Conservation (phyloP, 1,140 invertebrate species). For the Adelges cooleyi region DNA sequence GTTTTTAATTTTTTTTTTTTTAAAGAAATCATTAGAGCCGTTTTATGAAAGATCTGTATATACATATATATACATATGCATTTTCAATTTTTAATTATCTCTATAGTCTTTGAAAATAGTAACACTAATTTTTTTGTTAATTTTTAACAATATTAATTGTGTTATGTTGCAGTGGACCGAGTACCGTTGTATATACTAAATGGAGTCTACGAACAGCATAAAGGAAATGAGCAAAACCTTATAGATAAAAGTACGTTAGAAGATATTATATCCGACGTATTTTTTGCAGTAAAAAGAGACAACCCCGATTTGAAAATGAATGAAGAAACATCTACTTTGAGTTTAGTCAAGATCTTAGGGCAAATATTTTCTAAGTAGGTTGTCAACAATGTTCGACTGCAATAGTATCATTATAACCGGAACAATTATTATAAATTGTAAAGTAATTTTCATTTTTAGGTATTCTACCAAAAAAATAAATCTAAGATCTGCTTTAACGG, state of each 20-base stretch:
- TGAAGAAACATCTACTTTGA: background rate
- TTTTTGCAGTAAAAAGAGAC: constrained; percentile 5
- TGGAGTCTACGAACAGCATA: constrained; percentile 24
- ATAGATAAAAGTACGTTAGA: constrained; percentile 6
- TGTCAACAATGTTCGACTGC: too few species aligned
- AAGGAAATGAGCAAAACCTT: constrained; percentile 9
- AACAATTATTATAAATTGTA: too few species aligned
- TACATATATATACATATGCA: too few species aligned
- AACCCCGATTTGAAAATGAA: background rate
- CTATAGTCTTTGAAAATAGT: too few species aligned
- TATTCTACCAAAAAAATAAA: constrained; percentile 16
- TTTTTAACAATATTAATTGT: background rate
- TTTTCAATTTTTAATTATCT: too few species aligned
- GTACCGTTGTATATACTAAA: constrained; percentile 14
- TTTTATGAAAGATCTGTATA: too few species aligned
- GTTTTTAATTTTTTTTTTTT: too few species aligned
- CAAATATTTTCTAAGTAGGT: constrained; percentile 25
- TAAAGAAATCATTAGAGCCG: too few species aligned
- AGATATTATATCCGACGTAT: constrained; percentile 18
- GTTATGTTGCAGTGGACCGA: constrained; percentile 9
- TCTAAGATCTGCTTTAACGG: background rate
- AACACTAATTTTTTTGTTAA: too few species aligned
- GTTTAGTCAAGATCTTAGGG: background rate
- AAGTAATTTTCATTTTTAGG: too few species aligned
- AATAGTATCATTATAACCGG: too few species aligned